These are phyloP conservation scores for Chaetogeoica ovagalla DNA, from an alignment of 2,888 invertebrate species.

Conservation along the genomic window DNA sequence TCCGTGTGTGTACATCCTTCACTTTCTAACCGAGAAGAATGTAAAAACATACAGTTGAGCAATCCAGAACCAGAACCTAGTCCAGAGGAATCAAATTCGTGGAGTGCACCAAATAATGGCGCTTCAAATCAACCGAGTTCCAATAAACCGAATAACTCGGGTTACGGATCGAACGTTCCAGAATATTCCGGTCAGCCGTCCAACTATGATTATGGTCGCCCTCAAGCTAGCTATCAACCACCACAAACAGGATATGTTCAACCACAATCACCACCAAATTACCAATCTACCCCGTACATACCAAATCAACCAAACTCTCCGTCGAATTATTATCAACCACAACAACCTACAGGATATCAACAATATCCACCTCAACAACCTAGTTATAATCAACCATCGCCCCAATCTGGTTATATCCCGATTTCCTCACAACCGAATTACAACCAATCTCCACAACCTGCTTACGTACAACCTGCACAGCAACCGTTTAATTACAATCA, in stretches of 20 bases:
- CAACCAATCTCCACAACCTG: slow-evolving; percentile 40
- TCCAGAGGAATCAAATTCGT: slow-evolving; percentile 44
- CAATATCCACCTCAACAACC: slow-evolving; percentile 22
- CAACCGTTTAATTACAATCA: slow-evolving; percentile 23
- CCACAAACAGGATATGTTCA: slow-evolving; percentile 23
- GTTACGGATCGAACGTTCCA: slow-evolving; percentile 27
- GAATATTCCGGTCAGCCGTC: slow-evolving; percentile 24
- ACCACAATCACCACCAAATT: slow-evolving; percentile 31
- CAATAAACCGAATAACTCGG: slow-evolving; percentile 15
- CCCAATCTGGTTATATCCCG: slow-evolving; percentile 26
- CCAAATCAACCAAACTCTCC: slow-evolving; percentile 32
- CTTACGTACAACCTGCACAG: not conserved
- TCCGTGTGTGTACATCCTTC: slow-evolving; percentile 73
- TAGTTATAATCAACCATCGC: slow-evolving; percentile 21
- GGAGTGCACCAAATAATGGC: slow-evolving; percentile 3
- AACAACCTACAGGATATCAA: slow-evolving; percentile 40
- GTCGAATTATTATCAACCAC: slow-evolving; percentile 47
- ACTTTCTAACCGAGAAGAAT: slow-evolving; percentile 71
- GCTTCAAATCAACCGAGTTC: slow-evolving; percentile 9
- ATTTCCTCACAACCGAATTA: slow-evolving; percentile 19
- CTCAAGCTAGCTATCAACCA: slow-evolving; percentile 25
- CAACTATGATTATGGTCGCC: slow-evolving; percentile 40
- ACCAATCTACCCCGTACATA: slow-evolving; percentile 29
- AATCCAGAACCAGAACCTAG: slow-evolving; percentile 39
- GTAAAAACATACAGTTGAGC: slow-evolving; percentile 58